These are phyloP conservation scores for Peromyscus polionotus DNA, from an alignment of 2,113 vertebrate genomes.

Conservation along the genomic window DNA sequence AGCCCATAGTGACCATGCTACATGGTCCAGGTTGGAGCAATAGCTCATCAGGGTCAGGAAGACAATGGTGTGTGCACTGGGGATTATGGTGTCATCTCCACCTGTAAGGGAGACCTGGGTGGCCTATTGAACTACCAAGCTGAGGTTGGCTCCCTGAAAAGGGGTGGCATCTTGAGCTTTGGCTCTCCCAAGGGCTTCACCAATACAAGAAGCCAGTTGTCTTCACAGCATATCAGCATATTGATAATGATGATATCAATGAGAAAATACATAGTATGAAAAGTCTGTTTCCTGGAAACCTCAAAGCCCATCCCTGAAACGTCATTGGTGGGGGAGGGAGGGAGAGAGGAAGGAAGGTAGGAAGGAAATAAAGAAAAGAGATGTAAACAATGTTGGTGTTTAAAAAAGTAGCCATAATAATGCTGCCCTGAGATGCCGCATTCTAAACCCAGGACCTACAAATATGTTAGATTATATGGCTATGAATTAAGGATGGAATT, in stretches of 20 bases:
- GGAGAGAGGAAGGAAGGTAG: no score
- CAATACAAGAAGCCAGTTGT: not conserved
- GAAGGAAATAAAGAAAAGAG: not conserved
- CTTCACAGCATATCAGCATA: not conserved
- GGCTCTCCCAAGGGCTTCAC: not conserved
- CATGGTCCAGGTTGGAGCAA: not conserved
- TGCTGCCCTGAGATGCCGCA: not conserved
- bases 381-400: not conserved
- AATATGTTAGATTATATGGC: not conserved
- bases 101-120: not conserved
- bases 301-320: not conserved
- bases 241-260: not conserved
- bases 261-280: not conserved
- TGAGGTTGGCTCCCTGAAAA: not conserved
- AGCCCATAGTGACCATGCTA: not conserved
- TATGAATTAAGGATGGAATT: not conserved
- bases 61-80: not conserved
- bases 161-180: not conserved
- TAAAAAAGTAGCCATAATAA: not conserved
- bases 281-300: not conserved
- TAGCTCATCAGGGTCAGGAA: not conserved
- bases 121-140: not conserved
- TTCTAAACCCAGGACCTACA: not conserved
- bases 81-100: not conserved
- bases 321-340: not conserved